Base-by-base conservation (phyloP, 2,113 vertebrate genomes). In the Strix uralensis region DNA sequence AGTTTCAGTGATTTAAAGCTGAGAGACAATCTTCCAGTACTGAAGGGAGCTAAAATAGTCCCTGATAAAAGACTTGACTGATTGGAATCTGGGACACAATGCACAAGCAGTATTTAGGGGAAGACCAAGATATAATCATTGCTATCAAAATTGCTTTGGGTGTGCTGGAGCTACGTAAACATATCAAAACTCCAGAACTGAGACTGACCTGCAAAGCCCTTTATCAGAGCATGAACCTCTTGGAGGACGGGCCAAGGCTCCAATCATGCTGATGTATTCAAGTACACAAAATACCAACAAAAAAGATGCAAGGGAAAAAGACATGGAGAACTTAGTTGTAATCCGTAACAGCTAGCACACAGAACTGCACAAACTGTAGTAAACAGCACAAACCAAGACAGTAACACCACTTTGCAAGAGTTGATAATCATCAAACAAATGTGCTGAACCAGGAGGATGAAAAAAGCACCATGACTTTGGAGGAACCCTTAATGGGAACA, bases 1-100 rank as follows among this genome's bases (percentile, higher is more conserved):
- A 61, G 54, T 82, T 57, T 90, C 61, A 93, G 78, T 92, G 84
- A 97, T 92, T 96, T 90, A 90, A 94, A 94, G 69, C 63, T 92
- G 59, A 93, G 54, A 86, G 57, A 79, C 80, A 86, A 89, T 89
- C 81, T 38, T 80, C 62, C 49, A 82, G 78, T 47, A 80, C 36
- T 73, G 87, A 62, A 88, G 36, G 49, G 40, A 96, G 78, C 81
- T 88, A 92, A 93, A 96, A 94, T 8, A 95, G 90, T 65, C 52
- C 44, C 81, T 46, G 61, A 90, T 91, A 75, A 96, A 89, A 93
- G 90, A 91, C 65, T 66, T 9, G 12, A 58, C 30, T 47, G 44
- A 59, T 36, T 75, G 40, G 73, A 91, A 91, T 90, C 92, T 54
- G 44, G 95, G 78, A 91, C 91, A 92, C 61, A 85, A 61, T 44